Evolutionary conservation across 37 sponge, comb jelly and placozoan species (phyloP), one percentile per base, ranked within the genome.

Genomic region (Oscarella lobularis): DNA sequence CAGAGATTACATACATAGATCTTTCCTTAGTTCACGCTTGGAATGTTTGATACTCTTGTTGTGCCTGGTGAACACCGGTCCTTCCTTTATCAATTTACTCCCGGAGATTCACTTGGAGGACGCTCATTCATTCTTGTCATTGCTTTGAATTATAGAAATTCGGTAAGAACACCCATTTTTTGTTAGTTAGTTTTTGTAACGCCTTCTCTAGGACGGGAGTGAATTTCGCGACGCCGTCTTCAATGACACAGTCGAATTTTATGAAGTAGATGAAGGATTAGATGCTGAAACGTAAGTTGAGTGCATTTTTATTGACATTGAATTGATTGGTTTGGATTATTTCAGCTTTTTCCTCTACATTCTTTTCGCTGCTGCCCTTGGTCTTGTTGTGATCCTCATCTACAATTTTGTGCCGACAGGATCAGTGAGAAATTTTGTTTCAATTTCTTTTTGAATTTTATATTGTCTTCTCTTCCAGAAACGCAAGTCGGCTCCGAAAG

Each of bases 211-310:
- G 91, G 85, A 87, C 2, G 98, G 82, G 6, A 85, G 66, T 54
- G 83, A 84, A 71, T 96, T 76, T 76, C 41, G 80, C n/a, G 80
- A 85, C 81, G 91, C 93, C 32, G 91, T 92, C 37, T 96, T 85
- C 88, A 96, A 96, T 54, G 86, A 85, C 37, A 96, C 98, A 34
- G 81, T 96, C 75, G 87, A 90, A 54, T 83, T 92, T 32, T 48
- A 93, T 9, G 98, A 96, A 72, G 33, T 82, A 1, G 90, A 91
- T 36, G 98, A 96, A 66, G 85, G 88, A 5, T 92, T 92, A 83
- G 93, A 96, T 74, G 86, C 83, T 6, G 88, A 92, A 67, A 92
- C 95, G 81, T 88, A 54, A 84, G 88, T 77, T 1, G 27, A 27
- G 5, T 31, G 2, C 3, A 20, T 3, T 3, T 27, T 20, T 67